phyloP scores from a whole-genome alignment of 2,797 vertebrate species.

The Parauchenoglanis ngamensis region DNA sequence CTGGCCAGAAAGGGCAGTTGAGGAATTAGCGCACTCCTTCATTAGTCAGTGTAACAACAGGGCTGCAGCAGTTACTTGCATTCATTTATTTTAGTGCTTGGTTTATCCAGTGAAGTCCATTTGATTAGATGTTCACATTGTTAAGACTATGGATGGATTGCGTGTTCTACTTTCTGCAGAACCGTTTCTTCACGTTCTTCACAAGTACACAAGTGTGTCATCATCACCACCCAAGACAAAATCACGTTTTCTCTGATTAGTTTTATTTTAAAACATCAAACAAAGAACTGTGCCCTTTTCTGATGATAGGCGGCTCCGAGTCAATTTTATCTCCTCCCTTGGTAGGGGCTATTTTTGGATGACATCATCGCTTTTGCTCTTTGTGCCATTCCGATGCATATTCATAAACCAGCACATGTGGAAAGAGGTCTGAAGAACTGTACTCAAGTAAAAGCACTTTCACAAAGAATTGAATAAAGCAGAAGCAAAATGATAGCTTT shows the following conservation, averaged over 20 bases:
- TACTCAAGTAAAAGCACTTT: slow-evolving; percentile 11
- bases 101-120: slow-evolving; percentile 1
- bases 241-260: not conserved
- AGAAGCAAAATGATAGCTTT: not conserved
- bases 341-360: slow-evolving; percentile 51
- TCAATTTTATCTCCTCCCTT: slow-evolving; percentile 48
- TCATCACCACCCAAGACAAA: not conserved
- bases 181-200: not conserved
- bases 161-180: not conserved
- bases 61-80: slow-evolving; percentile 33
- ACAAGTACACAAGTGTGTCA: not conserved
- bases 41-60: slow-evolving; percentile 50
- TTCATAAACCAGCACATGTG: slow-evolving; percentile 39
- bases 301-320: slow-evolving; percentile 28
- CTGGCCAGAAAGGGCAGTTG: slow-evolving; percentile 43
- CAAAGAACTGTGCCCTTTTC: slow-evolving; percentile 26
- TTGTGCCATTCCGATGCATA: slow-evolving; percentile 47
- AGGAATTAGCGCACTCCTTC: slow-evolving; percentile 42
- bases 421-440: slow-evolving; percentile 24
- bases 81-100: slow-evolving; percentile 42
- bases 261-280: slow-evolving; percentile 26
- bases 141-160: not conserved
- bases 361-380: slow-evolving; percentile 51
- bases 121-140: slow-evolving; percentile 15
- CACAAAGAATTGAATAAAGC: not conserved